Base-by-base conservation (phyloP, 2,888 invertebrate species). In the Notodonta dromedarius region DNA sequence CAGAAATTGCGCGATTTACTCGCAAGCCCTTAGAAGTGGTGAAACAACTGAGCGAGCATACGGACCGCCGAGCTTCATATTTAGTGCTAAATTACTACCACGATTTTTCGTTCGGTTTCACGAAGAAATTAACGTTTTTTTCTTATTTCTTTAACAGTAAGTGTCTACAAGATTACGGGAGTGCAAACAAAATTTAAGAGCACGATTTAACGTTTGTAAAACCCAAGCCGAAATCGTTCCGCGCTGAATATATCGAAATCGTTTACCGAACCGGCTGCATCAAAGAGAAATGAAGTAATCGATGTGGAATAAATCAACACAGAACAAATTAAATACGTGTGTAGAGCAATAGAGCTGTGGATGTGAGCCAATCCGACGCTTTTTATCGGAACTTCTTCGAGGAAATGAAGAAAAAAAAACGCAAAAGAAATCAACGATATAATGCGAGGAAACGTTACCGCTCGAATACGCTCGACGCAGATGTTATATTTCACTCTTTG, bases 321-420 rank as follows among this genome's bases (percentile, higher is more conserved):
- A 76, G 84, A 86, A 83, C 81, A 87, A 88, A 89, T 90, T 87
- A 88, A 89, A 87, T 85, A 85, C 85, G 82, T 85, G 82, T 87
- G 82, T 82, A 77, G 74, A 85, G 79, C 82, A 81, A 86, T 85
- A 82, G 83, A 85, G 82, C 79, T 74, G 77, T 76, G 65, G 66
- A 78, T 80, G 78, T 78, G 84, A 83, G 81, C 78, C 82, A 81
- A 85, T 82, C 74, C 76, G 65, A 69, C 70, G 78, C 67, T 78
- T 79, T 79, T 79, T 77, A 82, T 76, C 72, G 71, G 58, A 79
- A 80, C 80, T 83, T 73, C 79, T 85, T 82, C 65, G 70, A 77
- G 80, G 78, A 85, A 86, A 85, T 80, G 77, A 82, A 82, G 82
- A 77, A 74, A 72, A 77, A 74, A 72, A 63, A 70, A 71, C 35